Conservation (phyloP, 2,888 invertebrate species). For the Operophtera brumata region DNA sequence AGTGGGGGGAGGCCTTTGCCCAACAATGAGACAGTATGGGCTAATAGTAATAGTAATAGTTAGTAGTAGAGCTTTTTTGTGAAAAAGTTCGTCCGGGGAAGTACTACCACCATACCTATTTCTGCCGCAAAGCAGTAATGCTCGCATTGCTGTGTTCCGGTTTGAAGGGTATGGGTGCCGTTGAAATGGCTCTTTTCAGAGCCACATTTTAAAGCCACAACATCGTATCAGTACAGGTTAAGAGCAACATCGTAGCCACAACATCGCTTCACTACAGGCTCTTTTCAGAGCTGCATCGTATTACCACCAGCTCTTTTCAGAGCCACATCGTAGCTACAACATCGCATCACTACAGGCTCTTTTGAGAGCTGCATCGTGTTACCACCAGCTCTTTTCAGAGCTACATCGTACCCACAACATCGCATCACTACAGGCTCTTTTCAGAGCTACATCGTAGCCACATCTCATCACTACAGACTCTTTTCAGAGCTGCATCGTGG, state of each 20-base stretch:
- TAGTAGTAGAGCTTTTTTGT: too few relatives aligned
- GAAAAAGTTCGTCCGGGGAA: too few relatives aligned
- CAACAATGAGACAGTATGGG: too few relatives aligned
- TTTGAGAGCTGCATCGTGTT: neutral
- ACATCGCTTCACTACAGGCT: constrained; percentile 4
- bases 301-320: constrained; percentile 11
- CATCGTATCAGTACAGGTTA: neutral
- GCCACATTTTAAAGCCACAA: neutral
- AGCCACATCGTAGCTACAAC: constrained; percentile 5
- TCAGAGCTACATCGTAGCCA: neutral
- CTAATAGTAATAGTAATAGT: too few relatives aligned
- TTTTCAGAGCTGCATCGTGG: neutral
- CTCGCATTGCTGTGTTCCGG: too few relatives aligned
- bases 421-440: neutral
- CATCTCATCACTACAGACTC: neutral
- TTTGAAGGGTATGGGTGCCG: too few relatives aligned
- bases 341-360: neutral
- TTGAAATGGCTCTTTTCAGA: neutral
- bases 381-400: neutral
- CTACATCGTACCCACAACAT: neutral
- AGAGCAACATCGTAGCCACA: neutral
- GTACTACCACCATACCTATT: too few relatives aligned
- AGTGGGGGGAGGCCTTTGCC: too few relatives aligned
- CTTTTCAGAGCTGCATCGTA: neutral
- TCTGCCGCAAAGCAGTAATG: too few relatives aligned